These are phyloP conservation scores for Ectemnius cavifrons DNA, from an alignment of 2,888 invertebrate genomes.

Conservation along the genomic window DNA sequence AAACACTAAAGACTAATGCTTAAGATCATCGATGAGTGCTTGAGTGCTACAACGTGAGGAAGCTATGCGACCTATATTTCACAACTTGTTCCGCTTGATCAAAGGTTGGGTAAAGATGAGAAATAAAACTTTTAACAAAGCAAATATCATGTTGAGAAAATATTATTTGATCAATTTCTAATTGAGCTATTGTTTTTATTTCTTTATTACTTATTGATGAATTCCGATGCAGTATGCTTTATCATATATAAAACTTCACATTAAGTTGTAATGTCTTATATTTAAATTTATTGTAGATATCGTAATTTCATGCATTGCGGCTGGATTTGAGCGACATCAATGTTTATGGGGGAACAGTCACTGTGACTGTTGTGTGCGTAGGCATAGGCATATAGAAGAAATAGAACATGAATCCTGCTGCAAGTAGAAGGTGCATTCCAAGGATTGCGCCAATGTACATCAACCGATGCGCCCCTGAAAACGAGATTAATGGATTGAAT, in stretches of 20 bases:
- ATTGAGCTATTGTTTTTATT: too few species aligned
- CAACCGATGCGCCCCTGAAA: constrained; percentile 80
- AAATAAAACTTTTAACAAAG: constrained; percentile 24
- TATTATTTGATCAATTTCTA: too few species aligned
- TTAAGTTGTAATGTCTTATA: too few species aligned
- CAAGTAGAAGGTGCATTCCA: constrained; percentile 88
- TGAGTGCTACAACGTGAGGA: constrained; percentile 37
- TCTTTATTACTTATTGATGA: too few species aligned
- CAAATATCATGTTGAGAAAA: too few species aligned
- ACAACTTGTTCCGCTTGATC: constrained; percentile 55
- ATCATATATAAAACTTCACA: constrained; percentile 17
- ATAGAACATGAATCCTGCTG: constrained; percentile 91
- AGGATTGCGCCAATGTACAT: constrained; percentile 84
- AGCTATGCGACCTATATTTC: constrained; percentile 49
- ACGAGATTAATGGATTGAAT: constrained; percentile 26
- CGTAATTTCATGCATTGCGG: too few species aligned
- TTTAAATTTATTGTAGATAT: too few species aligned
- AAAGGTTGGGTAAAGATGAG: constrained; percentile 41
- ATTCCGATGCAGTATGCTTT: not conserved
- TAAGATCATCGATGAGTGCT: constrained; percentile 69
- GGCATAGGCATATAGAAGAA: constrained; percentile 82
- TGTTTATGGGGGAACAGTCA: too few species aligned
- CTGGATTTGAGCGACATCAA: constrained; percentile 40
- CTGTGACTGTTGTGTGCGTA: too few species aligned
- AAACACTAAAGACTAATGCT: constrained; percentile 77